Base-by-base conservation (phyloP, 2,888 invertebrate genomes). In the Octodonta nipae region DNA sequence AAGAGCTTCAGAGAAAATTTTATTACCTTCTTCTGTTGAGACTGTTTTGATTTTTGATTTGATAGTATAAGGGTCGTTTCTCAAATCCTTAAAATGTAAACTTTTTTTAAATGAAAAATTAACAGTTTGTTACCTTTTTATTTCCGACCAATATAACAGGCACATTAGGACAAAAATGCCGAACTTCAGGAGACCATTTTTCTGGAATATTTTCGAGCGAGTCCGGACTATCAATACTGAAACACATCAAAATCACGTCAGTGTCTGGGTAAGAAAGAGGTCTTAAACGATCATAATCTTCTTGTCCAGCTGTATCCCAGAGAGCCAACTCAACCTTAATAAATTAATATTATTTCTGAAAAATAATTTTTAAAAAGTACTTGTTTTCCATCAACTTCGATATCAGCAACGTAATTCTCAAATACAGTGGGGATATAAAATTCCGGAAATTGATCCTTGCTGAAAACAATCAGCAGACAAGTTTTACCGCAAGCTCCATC, bases 401-500 rank as follows among this genome's bases (percentile, higher is more conserved):
- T 93, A 68, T 96, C 96, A 56, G 96, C 95, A 60, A 96, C 96
- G 79, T 96, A 98, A 66, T 96, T 96, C 69, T 98, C 98, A 70
- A 96, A 98, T 52, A 98, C 96, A 57, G 96, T 98, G 60, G 96
- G 96, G 66, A 96, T 93, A 70, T 96, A 98, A 51, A 95, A 93
- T 76, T 96, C 95, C 55, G 96, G 96, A 73, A 96, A 96, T 68
- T 95, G 92, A 70, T 96, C 95, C 73, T 95, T 95, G 68, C 89
- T 89, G 73, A 96, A 96, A 63, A 95, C 95, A 67, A 95, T 95
- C 64, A 96, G 75, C 54, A 96, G 78, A 67, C 95, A 96, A 55
- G 95, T 96, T 78, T 96, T 96, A 71, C 95, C 95, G 70, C 95
- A 96, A 61, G 95, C 95, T 71, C 95, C 95, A 72, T 96, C 95